Conservation (phyloP, 2,888 invertebrate genomes). For the Nipponacmea schrenckii region DNA sequence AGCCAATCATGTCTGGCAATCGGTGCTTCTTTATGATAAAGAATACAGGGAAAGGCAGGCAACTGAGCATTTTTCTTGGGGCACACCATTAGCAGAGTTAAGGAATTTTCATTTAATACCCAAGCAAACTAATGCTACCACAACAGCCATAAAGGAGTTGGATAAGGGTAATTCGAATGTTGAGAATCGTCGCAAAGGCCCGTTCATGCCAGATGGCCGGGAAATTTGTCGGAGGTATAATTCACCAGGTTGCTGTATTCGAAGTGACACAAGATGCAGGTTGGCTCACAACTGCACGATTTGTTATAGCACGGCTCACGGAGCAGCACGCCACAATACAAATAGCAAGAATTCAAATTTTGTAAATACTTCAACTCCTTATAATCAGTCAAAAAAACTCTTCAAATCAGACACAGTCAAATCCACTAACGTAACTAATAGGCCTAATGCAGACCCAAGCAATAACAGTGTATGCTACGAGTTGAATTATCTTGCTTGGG, state of each 20-base stretch:
- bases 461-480: not conserved
- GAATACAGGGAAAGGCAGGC: slow-evolving; percentile 7
- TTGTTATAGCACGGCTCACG: not conserved
- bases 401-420: too few relatives aligned
- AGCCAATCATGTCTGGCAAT: not conserved
- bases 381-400: too few relatives aligned
- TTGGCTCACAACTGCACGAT: slow-evolving; percentile 3
- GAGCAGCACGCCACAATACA: not conserved
- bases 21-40: slow-evolving; percentile 6
- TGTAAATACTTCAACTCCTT: too few relatives aligned
- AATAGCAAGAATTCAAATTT: not conserved
- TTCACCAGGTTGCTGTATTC: too few relatives aligned
- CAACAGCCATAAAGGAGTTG: not conserved
- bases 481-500: not conserved
- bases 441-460: too few relatives aligned
- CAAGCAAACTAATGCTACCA: not conserved
- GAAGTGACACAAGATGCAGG: not conserved
- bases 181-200: not conserved
- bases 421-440: too few relatives aligned
- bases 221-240: too few relatives aligned
- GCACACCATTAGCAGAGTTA: not conserved
- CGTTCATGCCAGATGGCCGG: too few relatives aligned
- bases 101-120: slow-evolving; percentile 1
- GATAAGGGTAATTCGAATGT: not conserved
- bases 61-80: not conserved